These are phyloP conservation scores for Cephus rjabovi DNA, from an alignment of 2,888 invertebrate species.

Conservation along the genomic window DNA sequence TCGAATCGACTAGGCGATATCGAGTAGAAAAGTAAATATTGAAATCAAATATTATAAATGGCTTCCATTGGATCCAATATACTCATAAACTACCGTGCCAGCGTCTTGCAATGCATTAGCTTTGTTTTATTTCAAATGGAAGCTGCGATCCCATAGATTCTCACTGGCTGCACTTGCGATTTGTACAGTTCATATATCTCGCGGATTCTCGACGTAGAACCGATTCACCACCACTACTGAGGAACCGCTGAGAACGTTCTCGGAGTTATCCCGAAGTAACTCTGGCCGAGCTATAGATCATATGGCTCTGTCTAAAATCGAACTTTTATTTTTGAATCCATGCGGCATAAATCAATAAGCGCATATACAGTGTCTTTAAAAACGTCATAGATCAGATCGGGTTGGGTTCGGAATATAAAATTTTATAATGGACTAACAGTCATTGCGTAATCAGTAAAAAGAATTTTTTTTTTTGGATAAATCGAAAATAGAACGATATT, in stretches of 20 bases:
- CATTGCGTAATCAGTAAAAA: background rate
- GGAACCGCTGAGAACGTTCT: background rate
- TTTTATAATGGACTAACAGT: background rate
- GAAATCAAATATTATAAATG: background rate
- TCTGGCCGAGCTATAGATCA: background rate
- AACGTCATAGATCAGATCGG: background rate
- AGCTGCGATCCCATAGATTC: constrained; percentile 40
- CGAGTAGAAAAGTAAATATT: background rate
- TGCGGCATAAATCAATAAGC: background rate
- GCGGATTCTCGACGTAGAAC: constrained; percentile 12
- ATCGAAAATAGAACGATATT: background rate
- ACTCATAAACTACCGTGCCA: constrained; percentile 17
- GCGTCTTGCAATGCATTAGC: constrained; percentile 37
- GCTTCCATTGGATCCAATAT: background rate
- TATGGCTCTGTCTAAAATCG: background rate
- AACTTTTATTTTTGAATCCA: background rate
- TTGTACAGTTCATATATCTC: constrained; percentile 46
- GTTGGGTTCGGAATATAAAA: background rate
- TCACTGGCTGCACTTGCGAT: constrained; percentile 11
- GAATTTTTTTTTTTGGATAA: background rate
- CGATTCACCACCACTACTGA: background rate
- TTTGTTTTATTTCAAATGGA: constrained; percentile 36
- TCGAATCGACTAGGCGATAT: background rate
- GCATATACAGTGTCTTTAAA: background rate
- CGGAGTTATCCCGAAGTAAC: background rate